phyloP scores from a whole-genome alignment of 2,113 vertebrate genomes.

The Vulpes lagopus region DNA sequence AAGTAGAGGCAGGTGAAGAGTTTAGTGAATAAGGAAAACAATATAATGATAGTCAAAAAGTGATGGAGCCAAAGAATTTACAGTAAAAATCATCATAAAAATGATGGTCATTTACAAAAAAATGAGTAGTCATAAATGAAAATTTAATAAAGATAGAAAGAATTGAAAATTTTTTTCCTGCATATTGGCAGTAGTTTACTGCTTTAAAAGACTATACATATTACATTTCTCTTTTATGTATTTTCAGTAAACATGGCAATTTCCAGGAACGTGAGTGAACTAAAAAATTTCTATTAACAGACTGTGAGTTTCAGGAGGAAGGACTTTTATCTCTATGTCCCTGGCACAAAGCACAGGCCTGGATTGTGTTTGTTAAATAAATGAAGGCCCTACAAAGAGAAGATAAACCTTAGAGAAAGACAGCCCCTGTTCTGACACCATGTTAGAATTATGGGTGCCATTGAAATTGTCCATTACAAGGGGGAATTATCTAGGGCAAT shows the following conservation, averaged over 20 bases:
- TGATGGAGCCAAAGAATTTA: neutral
- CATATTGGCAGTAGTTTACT: neutral
- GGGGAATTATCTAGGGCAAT: neutral
- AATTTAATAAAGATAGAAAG: constrained; percentile 38
- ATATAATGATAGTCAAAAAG: neutral
- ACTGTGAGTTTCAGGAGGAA: constrained; percentile 59
- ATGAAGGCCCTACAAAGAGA: constrained; percentile 49
- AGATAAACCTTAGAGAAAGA: constrained; percentile 54
- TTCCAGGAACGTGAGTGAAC: constrained; percentile 56
- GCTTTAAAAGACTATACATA: constrained; percentile 6
- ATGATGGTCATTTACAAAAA: neutral
- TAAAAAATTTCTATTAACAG: constrained; percentile 70
- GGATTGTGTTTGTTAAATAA: constrained; percentile 70
- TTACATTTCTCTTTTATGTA: constrained; percentile 18
- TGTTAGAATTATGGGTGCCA: neutral
- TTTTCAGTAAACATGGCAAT: constrained; percentile 45
- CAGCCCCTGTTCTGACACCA: constrained; percentile 31
- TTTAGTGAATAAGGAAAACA: neutral
- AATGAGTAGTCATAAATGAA: neutral
- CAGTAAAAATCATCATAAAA: neutral
- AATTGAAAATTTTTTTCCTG: constrained; percentile 47
- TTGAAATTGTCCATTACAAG: constrained; percentile 9
- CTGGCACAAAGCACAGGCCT: constrained; percentile 56
- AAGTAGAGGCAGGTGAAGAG: neutral
- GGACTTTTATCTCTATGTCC: constrained; percentile 64